Base-by-base conservation (phyloP, 2,797 vertebrate species). In the Oryzias sinensis region DNA sequence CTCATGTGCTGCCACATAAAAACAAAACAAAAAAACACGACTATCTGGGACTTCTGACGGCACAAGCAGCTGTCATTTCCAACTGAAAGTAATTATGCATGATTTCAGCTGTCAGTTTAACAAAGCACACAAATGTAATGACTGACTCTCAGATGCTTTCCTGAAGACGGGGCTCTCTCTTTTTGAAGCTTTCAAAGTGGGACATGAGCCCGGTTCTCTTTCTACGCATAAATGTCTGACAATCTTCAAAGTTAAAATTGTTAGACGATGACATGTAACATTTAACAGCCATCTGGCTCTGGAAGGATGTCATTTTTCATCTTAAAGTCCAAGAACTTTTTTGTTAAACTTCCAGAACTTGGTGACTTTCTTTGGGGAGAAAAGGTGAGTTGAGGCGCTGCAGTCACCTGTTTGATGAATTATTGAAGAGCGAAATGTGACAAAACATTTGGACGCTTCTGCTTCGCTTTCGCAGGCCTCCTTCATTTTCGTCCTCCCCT, bases 281-380 rank as follows among this genome's bases (percentile, higher is more conserved):
- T 72, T 82, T 62, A 81, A 56, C 56, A 71, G 25, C 74, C 78
- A 76, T 67, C 79, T 84, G 79, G 62, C 51, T 11, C 67, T 53
- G 43, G 43, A 18, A 58, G 52, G 24, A 56, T 40, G 59, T 62
- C 47, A 56, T 65, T 17, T 71, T 57, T 72, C 13, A 66, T 71
- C 70, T 58, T 55, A 44, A 72, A 76, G 62, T 80, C 68, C 48
- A 46, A 58, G 4, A 24, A 80, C 62, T 42, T 58, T 63, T 18
- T 72, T 56, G 49, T 61, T 41, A 16, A 62, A 63, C 57, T 70
- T 59, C 25, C 58, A 74, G 68, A 78, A 72, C 54, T 66, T 68
- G 25, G 24, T 43, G 9, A 43, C 54, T 45, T 22, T 42, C 14
- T 47, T 20, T 56, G n/a, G 15, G 6, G 27, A n/a, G 1, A 17